A percentile compares a stretch with the other conserved stretches of the same genome.
phyloP scores from a whole-genome alignment of 35 echinoderm and acorn worm genomes.

The Stichopus chloronotus region DNA sequence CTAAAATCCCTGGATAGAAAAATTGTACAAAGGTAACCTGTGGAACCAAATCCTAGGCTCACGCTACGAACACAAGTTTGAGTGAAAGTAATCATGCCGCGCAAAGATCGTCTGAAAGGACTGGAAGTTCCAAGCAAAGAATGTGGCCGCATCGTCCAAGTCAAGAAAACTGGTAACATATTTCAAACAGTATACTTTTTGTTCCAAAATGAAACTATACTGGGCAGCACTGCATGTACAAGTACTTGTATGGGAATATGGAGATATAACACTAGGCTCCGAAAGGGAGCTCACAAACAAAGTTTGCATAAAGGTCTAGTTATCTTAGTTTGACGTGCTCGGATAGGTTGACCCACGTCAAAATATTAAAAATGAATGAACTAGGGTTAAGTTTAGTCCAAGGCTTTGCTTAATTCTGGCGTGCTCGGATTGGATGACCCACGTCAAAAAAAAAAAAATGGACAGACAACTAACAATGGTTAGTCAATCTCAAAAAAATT shows the following conservation, averaged over 20 bases:
- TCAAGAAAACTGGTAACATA: conserved; percentile 35
- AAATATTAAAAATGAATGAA: too few species aligned
- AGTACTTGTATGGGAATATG: background rate
- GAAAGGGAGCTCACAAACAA: conserved; percentile 18
- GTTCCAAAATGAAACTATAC: background rate
- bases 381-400: too few species aligned
- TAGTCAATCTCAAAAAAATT: too few species aligned
- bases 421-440: conserved; percentile 12
- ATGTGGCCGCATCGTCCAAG: conserved; percentile 14
- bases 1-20: conserved; percentile 2
- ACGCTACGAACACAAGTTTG: background rate
- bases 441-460: background rate
- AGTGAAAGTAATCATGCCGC: background rate
- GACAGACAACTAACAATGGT: too few species aligned
- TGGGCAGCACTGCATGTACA: background rate
- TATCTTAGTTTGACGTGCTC: background rate
- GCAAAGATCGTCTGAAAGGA: background rate
- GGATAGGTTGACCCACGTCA: too few species aligned
- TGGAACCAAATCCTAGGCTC: background rate
- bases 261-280: conserved; percentile 28
- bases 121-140: background rate
- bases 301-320: background rate
- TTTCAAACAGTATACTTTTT: conserved; percentile 43
- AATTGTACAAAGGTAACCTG: background rate
- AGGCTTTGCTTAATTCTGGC: background rate